Evolutionary conservation across 1,140 invertebrate species (phyloP).

Genomic region (Catajapyx aquilonaris): DNA sequence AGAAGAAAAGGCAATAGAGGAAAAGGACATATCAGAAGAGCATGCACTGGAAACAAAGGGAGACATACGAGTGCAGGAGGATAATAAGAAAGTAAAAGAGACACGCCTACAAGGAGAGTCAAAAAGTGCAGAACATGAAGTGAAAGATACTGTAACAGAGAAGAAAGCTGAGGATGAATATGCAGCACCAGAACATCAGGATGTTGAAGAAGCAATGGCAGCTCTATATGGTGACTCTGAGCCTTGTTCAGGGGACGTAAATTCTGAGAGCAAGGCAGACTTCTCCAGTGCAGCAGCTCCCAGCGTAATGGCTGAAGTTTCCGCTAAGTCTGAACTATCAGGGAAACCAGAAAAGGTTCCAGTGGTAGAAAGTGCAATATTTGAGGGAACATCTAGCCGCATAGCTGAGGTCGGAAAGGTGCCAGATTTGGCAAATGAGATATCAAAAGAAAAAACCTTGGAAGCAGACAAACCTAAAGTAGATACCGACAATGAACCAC

Average conservation of each 20-base stretch:
- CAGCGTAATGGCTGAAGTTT: constrained; percentile 9
- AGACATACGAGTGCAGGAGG: not conserved
- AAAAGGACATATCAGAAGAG: not conserved
- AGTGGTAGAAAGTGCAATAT: no score
- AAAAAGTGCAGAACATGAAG: not conserved
- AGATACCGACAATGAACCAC: no score
- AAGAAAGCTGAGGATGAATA: constrained; percentile 4
- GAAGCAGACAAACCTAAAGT: no score
- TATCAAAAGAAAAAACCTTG: no score
- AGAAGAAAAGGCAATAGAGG: constrained; percentile 2
- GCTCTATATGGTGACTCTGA: constrained; percentile 5
- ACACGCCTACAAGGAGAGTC: not conserved
- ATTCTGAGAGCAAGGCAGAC: no score
- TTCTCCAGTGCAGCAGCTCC: constrained; percentile 8
- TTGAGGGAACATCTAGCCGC: no score
- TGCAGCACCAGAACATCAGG: not conserved
- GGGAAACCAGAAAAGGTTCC: no score
- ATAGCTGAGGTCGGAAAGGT: no score
- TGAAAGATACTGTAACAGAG: constrained; percentile 1
- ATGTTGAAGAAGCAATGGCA: not conserved
- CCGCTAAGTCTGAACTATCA: constrained; percentile 10
- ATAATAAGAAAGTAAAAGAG: constrained; percentile 2
- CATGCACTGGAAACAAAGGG: not conserved
- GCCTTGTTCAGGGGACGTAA: not conserved
- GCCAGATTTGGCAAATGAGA: no score